A percentile compares a stretch with the other conserved stretches of the same genome.
Evolutionary conservation across 2,113 vertebrate species (phyloP).

Genomic region (Gnathonemus echidnorhynchus): DNA sequence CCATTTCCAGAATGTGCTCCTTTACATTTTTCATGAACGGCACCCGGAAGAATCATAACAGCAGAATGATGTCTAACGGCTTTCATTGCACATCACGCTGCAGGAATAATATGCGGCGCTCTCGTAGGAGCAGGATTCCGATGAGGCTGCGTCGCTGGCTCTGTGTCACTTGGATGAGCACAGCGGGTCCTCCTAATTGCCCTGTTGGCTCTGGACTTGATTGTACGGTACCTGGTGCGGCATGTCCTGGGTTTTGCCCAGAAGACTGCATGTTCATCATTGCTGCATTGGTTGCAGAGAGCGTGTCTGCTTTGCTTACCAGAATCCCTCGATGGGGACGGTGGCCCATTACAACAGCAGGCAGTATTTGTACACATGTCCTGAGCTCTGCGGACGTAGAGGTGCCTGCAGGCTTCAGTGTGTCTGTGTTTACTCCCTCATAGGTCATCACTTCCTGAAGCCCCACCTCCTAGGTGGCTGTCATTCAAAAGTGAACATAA

Average conservation of each 20-base stretch:
- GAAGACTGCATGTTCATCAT: background rate
- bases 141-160: background rate
- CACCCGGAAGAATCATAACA: slow-evolving; percentile 16
- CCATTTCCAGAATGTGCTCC: background rate
- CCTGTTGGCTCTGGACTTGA: background rate
- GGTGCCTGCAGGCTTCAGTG: background rate
- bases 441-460: background rate
- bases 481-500: background rate
- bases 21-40: slow-evolving; percentile 14
- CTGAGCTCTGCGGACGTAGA: background rate
- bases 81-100: background rate
- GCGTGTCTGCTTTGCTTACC: background rate
- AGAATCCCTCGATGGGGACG: background rate
- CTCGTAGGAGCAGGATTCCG: background rate
- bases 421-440: background rate
- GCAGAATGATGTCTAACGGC: background rate
- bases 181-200: background rate
- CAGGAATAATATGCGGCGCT: background rate
- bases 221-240: background rate
- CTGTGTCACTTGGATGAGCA: background rate
- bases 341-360: background rate
- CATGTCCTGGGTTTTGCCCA: background rate
- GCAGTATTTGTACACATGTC: background rate
- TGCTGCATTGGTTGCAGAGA: background rate
- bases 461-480: background rate